Conservation (phyloP, 2,797 vertebrate species). For the Hydrolagus colliei region DNA sequence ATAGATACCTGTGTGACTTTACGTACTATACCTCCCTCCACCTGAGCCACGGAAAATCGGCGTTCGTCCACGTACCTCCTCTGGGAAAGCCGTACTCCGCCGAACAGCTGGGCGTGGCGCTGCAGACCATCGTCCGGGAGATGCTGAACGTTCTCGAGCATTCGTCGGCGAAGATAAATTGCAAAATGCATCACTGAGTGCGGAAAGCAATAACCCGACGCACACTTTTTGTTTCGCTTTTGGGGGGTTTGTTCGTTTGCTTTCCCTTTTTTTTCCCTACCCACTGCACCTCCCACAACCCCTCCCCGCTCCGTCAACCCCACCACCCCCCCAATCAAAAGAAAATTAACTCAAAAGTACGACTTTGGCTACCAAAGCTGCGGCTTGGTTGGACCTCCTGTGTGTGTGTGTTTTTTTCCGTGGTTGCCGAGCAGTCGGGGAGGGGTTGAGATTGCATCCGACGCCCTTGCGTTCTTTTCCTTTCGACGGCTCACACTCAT, state of each 20-base stretch:
- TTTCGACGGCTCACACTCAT: too few relatives aligned
- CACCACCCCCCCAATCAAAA: neutral
- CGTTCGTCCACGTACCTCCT: constrained; percentile 86
- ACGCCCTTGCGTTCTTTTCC: too few relatives aligned
- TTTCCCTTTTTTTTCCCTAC: neutral
- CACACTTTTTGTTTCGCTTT: neutral
- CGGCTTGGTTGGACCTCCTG: too few relatives aligned
- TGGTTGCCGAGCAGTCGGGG: too few relatives aligned
- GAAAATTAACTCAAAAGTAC: too few relatives aligned
- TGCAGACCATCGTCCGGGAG: constrained; percentile 69
- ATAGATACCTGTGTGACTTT: constrained; percentile 91
- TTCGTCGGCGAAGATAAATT: constrained; percentile 51
- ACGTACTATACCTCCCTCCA: constrained; percentile 87
- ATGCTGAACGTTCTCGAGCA: constrained; percentile 70
- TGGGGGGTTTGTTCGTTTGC: neutral
- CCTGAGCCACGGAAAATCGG: constrained; percentile 68
- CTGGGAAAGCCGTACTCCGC: constrained; percentile 77
- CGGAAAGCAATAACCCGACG: constrained; percentile 23
- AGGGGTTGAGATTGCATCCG: too few relatives aligned
- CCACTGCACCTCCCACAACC: neutral
- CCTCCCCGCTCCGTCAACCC: neutral
- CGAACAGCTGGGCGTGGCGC: constrained; percentile 71
- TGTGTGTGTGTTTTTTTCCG: too few relatives aligned
- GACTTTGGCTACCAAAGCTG: too few relatives aligned
- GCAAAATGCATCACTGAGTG: constrained; percentile 51